Conservation (phyloP, 2,888 invertebrate genomes). For the Portevinia maculata region DNA sequence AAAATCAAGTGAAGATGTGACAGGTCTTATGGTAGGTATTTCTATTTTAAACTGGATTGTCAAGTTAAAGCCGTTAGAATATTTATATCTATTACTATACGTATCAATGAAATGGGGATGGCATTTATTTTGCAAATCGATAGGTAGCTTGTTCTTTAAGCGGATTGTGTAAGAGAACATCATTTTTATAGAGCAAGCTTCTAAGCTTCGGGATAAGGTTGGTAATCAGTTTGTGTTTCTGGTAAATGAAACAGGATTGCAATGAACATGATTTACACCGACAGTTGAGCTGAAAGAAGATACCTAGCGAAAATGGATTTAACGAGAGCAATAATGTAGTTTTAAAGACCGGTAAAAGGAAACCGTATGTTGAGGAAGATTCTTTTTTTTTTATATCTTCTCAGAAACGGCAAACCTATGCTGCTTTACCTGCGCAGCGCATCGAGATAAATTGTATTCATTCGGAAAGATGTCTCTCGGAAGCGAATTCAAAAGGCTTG, state of each 20-base stretch:
- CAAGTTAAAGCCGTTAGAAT: constrained; percentile 48
- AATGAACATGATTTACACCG: constrained; percentile 1
- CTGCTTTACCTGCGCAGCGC: too few species aligned
- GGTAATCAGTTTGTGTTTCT: constrained; percentile 1
- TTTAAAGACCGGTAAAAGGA: neutral
- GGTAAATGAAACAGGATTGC: constrained; percentile 1
- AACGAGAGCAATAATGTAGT: neutral
- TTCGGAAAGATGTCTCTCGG: too few species aligned
- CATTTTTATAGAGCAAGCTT: constrained; percentile 16
- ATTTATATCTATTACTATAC: constrained; percentile 16
- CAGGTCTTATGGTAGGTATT: neutral
- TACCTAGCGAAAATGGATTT: neutral
- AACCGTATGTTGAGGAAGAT: too few species aligned
- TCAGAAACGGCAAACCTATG: too few species aligned
- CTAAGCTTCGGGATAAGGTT: neutral
- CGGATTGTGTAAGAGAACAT: neutral
- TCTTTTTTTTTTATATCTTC: too few species aligned
- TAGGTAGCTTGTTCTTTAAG: neutral
- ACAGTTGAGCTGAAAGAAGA: neutral
- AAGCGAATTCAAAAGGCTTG: too few species aligned
- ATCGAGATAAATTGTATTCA: too few species aligned
- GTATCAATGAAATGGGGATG: constrained; percentile 23
- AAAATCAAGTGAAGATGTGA: constrained; percentile 17
- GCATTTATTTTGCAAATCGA: constrained; percentile 25
- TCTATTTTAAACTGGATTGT: constrained; percentile 51